A percentile compares a stretch with the other conserved stretches of the same genome.
These are phyloP conservation scores for Anguilla japonica DNA, from an alignment of 2,113 vertebrate species.

Conservation along the genomic window DNA sequence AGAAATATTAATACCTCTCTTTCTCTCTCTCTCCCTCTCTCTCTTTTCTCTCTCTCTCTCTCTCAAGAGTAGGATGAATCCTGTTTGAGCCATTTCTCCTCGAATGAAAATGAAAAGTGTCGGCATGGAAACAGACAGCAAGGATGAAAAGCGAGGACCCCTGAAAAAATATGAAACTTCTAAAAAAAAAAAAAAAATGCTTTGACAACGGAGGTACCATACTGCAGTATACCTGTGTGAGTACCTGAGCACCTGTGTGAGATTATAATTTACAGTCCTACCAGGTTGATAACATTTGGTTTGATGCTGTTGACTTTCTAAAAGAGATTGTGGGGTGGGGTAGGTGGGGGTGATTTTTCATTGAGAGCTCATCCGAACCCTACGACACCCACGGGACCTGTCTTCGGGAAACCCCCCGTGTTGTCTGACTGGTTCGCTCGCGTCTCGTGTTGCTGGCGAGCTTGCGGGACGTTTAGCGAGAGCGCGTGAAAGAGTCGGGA, in stretches of 20 bases:
- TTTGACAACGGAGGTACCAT: not conserved
- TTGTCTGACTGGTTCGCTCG: too few relatives aligned
- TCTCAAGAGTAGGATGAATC: not conserved
- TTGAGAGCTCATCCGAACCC: too few relatives aligned
- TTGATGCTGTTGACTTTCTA: not conserved
- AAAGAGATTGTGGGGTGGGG: too few relatives aligned
- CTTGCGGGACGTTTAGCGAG: too few relatives aligned
- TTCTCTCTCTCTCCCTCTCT: too few relatives aligned
- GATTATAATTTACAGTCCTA: too few relatives aligned
- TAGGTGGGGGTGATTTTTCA: too few relatives aligned
- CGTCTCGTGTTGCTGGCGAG: too few relatives aligned
- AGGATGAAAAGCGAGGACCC: not conserved
- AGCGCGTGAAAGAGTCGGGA: not conserved
- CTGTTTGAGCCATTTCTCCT: not conserved
- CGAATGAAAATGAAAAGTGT: not conserved
- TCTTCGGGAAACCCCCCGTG: not conserved
- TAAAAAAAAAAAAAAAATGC: not conserved
- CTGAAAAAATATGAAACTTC: not conserved
- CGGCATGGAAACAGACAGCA: not conserved
- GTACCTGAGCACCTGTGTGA: too few relatives aligned
- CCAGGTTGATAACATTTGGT: not conserved
- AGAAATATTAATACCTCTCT: too few relatives aligned
- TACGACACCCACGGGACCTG: too few relatives aligned
- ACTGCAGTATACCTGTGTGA: too few relatives aligned
- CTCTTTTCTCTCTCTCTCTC: not conserved